Evolutionary conservation across 2,888 invertebrate genomes (phyloP).

Genomic region (Campoplex capitator): DNA sequence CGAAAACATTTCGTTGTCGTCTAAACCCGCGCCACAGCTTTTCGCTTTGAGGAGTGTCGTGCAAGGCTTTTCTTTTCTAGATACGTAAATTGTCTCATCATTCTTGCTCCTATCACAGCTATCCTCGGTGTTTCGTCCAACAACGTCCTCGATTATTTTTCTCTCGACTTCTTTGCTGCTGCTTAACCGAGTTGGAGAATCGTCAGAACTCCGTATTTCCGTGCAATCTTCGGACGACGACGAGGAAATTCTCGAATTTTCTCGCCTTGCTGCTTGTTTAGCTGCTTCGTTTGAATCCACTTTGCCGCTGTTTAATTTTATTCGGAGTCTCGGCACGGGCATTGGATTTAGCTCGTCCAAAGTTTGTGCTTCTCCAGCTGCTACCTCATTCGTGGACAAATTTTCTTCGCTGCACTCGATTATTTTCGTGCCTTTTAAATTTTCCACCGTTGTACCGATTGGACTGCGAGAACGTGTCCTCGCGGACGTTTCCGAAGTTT

Average conservation of each 20-base stretch:
- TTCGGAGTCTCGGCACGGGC: slow-evolving; percentile 69
- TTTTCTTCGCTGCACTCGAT: slow-evolving; percentile 66
- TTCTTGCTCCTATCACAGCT: slow-evolving; percentile 69
- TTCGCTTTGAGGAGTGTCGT: slow-evolving; percentile 77
- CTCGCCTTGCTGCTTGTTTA: slow-evolving; percentile 15
- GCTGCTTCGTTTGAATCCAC: slow-evolving; percentile 44
- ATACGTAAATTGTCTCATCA: slow-evolving; percentile 8
- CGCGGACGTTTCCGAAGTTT: not conserved
- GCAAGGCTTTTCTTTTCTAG: slow-evolving; percentile 70
- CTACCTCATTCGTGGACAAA: slow-evolving; percentile 23
- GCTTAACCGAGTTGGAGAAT: not conserved
- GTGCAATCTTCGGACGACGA: slow-evolving; percentile 45
- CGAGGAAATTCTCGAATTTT: slow-evolving; percentile 58
- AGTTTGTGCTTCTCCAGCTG: not conserved
- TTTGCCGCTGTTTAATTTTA: slow-evolving; percentile 45
- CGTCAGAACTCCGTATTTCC: slow-evolving; percentile 9
- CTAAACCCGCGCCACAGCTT: slow-evolving; percentile 82
- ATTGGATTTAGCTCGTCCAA: slow-evolving; percentile 59
- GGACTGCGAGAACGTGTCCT: slow-evolving; percentile 33
- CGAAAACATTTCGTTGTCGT: slow-evolving; percentile 76
- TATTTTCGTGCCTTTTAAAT: slow-evolving; percentile 41
- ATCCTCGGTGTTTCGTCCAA: slow-evolving; percentile 27
- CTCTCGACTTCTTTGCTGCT: slow-evolving; percentile 1
- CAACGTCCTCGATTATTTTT: not conserved
- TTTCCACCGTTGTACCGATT: slow-evolving; percentile 53